phyloP scores from a whole-genome alignment of 2,113 vertebrate genomes.

The Chinchilla lanigera region DNA sequence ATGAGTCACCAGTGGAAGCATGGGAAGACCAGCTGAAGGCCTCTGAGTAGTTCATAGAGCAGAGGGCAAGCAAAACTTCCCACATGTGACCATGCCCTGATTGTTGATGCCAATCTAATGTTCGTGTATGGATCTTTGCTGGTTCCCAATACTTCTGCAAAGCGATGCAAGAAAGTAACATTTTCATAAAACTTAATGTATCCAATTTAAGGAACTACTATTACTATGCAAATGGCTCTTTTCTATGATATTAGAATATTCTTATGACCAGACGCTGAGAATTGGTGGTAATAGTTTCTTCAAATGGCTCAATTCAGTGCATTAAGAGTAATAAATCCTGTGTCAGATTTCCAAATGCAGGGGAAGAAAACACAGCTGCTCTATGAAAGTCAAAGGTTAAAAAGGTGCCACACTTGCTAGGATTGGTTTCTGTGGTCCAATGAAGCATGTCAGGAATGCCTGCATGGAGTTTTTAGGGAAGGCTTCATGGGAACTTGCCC shows the following conservation, averaged over 20 bases:
- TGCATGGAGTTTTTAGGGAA: neutral
- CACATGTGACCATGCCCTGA: accelerated
- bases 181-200: neutral
- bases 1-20: neutral
- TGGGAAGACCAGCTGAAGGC: neutral
- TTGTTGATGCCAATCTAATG: neutral
- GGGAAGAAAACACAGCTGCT: neutral
- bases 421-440: neutral
- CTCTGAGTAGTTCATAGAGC: neutral
- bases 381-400: neutral
- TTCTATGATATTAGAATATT: neutral
- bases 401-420: neutral
- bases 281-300: neutral
- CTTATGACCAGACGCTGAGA: neutral
- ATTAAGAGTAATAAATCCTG: neutral
- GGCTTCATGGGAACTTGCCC: neutral
- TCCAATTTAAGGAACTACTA: neutral
- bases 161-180: neutral
- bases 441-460: neutral
- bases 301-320: neutral
- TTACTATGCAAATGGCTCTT: neutral
- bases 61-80: neutral
- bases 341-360: neutral
- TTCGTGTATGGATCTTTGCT: neutral
- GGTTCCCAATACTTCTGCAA: neutral